phyloP scores from a whole-genome alignment of 1,140 invertebrate species.

The Riptortus pedestris region DNA sequence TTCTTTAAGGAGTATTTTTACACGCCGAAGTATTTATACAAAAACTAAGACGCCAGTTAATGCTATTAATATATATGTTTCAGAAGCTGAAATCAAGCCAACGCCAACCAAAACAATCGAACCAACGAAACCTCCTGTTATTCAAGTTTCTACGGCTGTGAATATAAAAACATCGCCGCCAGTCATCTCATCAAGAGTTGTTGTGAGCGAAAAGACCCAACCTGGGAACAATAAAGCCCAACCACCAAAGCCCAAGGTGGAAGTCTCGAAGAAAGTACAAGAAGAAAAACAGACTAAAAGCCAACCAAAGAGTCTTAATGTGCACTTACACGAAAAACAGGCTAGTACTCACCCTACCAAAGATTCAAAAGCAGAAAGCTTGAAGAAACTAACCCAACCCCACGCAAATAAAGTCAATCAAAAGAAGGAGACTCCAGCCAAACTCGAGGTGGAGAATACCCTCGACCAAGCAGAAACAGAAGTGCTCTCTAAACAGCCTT shows the following conservation, averaged over 20 bases:
- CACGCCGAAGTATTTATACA: neutral
- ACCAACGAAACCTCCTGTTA: conserved; percentile 31
- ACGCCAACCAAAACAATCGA: conserved; percentile 27
- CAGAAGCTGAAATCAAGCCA: conserved; percentile 20
- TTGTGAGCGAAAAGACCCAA: conserved; percentile 33
- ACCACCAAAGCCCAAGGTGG: conserved; percentile 12
- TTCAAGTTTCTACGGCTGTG: conserved; percentile 38
- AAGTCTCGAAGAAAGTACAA: conserved; percentile 34
- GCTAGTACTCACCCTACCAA: neutral
- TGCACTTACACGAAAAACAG: neutral
- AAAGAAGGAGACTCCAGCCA: neutral
- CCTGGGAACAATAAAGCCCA: neutral
- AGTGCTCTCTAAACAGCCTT: conserved; percentile 67
- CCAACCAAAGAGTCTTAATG: neutral
- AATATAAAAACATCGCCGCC: conserved; percentile 38
- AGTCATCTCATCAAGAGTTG: conserved; percentile 30
- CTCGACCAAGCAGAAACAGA: conserved; percentile 64
- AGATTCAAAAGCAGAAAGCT: neutral
- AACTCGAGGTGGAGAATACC: conserved; percentile 46
- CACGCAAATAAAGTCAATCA: neutral
- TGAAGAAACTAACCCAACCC: neutral
- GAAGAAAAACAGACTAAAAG: conserved; percentile 34
- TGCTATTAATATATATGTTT: too few relatives aligned
- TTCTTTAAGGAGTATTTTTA: neutral
- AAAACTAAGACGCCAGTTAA: too few relatives aligned